Percentiles rank a stretch among this genome's conserved stretches.
Conservation (phyloP, 2,888 invertebrate genomes). For the Piscicola geometra region DNA sequence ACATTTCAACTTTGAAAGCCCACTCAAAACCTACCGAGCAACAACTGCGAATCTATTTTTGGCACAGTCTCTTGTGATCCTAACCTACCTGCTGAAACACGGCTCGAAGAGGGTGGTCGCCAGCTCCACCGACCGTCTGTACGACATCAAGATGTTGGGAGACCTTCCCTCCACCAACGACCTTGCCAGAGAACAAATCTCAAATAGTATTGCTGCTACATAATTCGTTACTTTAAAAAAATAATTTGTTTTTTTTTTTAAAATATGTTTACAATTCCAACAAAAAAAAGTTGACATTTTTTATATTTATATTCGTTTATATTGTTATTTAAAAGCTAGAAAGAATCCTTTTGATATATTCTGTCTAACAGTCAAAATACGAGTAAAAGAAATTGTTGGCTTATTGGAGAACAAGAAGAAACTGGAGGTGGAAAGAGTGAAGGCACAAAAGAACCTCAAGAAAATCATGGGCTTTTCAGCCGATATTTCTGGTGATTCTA, state of each 20-base stretch:
- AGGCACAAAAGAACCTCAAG: slow-evolving; percentile 21
- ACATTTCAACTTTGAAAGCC: neutral
- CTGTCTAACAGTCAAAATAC: slow-evolving; percentile 31
- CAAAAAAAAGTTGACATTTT: no score
- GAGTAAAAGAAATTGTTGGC: slow-evolving; percentile 27
- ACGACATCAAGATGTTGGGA: slow-evolving; percentile 30
- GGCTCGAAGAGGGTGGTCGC: slow-evolving; percentile 28
- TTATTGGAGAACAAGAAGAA: slow-evolving; percentile 25
- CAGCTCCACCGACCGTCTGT: slow-evolving; percentile 31
- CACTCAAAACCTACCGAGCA: no score
- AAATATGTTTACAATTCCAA: no score
- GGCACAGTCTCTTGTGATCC: slow-evolving; percentile 29
- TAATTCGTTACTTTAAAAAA: no score
- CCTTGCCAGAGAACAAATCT: slow-evolving; percentile 28
- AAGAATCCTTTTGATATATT: no score
- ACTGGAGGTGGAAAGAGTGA: slow-evolving; percentile 10
- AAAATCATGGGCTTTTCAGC: slow-evolving; percentile 31
- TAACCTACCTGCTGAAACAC: slow-evolving; percentile 31
- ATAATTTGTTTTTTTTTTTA: no score
- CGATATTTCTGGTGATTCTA: neutral
- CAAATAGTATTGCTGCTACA: neutral
- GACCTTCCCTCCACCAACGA: slow-evolving; percentile 23
- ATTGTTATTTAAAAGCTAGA: no score
- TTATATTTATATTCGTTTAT: neutral
- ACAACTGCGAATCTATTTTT: no score